Base-by-base conservation (phyloP, 2,888 invertebrate genomes). In the Catonia carolina region DNA sequence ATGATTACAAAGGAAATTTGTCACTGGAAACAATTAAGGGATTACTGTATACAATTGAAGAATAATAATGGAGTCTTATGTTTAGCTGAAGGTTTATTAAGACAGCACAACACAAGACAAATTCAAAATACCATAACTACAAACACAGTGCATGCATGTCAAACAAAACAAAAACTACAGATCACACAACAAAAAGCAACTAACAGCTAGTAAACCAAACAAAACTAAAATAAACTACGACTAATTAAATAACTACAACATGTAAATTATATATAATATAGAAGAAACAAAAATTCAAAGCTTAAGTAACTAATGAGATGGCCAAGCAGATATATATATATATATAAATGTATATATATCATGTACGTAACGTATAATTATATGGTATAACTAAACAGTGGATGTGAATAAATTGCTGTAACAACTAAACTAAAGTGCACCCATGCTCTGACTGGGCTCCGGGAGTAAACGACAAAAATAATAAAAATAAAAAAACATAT, bases 221-320 rank as follows among this genome's bases (percentile, higher is more conserved):
- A 39, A 17, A 41, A 41, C 41, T 41, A 14, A 45, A 45, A 45
- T 37, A 2, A 45, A 45, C 45, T 20, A 45, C 18, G 4, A 8
- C 27, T 27, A 27, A 27, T 27, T 27, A 45, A 23, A 45, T 45
- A 20, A 45, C 45, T 45, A 45, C 45, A 45, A 20, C 22, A 23
- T 20, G 22, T 22, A 45, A 42, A 27, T n/a, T n/a, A n/a, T 8
- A 27, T 4, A 27, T 27, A 27, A 27, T 6, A 27, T 6, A 27
- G 8, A 27, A 27, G 8, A 4, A 27, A 27, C 4, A 27, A 27
- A 6, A 61, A 59, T 64, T 65, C 65, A 66, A 67, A 67, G 67
- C 67, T 67, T 67, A 67, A 67, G 67, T 64, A 63, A 65, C 67
- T 66, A 65, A 63, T 67, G 67, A 67, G 67, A 67, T 67, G 67